Conservation (phyloP, 1,140 invertebrate species). For the Meloidogyne hapla region DNA sequence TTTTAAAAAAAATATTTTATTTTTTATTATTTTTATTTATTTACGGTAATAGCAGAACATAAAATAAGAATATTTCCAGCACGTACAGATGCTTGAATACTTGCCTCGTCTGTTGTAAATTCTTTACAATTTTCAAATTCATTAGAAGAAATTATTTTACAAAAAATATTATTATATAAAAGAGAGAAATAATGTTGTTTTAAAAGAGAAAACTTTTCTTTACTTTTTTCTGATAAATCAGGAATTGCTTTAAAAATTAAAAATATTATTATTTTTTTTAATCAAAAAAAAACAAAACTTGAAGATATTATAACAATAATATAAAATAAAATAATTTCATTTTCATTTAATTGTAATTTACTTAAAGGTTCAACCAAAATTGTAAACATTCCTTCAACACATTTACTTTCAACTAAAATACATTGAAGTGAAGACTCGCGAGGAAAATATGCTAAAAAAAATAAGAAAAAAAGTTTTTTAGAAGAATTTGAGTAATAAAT, state of each 20-base stretch:
- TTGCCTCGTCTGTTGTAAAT: constrained; percentile 25
- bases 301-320: constrained; percentile 30
- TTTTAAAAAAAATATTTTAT: neutral
- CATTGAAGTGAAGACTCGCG: constrained; percentile 37
- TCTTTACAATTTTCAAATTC: neutral
- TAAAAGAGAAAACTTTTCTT: neutral
- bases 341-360: constrained; percentile 30
- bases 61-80: constrained; percentile 35
- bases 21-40: neutral
- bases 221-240: constrained; percentile 20
- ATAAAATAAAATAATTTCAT: constrained; percentile 27
- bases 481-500: too few species aligned
- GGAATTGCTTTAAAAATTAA: constrained; percentile 20
- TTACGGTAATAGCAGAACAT: constrained; percentile 43
- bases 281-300: neutral
- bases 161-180: constrained; percentile 32
- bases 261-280: neutral
- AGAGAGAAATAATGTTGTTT: constrained; percentile 25
- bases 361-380: constrained; percentile 35
- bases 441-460: constrained; percentile 49
- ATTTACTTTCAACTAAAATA: constrained; percentile 33
- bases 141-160: constrained; percentile 16
- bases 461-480: neutral
- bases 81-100: constrained; percentile 20
- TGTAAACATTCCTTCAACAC: constrained; percentile 32